Percentiles rank a stretch among this genome's conserved stretches.
phyloP scores from a whole-genome alignment of 2,113 vertebrate species.

The Bettongia penicillata region DNA sequence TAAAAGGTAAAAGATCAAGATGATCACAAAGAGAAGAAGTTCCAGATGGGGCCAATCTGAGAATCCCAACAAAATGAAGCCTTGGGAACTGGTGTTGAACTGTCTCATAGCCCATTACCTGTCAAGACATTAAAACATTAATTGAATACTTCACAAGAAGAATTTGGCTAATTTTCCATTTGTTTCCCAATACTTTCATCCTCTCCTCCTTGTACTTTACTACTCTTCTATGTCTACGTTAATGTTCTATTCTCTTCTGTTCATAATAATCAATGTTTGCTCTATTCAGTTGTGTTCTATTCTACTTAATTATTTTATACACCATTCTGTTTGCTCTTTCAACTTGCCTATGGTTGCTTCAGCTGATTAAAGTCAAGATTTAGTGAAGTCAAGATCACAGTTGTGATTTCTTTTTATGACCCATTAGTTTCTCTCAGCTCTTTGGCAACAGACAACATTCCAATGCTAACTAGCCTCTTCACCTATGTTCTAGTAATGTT shows the following conservation, averaged over 20 bases:
- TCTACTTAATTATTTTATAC: not conserved
- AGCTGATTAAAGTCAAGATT: not conserved
- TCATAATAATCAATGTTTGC: not conserved
- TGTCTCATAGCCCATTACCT: not conserved
- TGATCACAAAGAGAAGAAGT: constrained; percentile 19
- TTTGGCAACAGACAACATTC: not conserved
- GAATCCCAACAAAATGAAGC: constrained; percentile 63
- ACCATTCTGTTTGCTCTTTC: not conserved
- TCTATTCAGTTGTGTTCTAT: not conserved
- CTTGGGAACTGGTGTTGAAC: constrained; percentile 6
- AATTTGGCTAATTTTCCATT: not conserved
- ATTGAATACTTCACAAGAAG: not conserved
- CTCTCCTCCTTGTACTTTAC: not conserved
- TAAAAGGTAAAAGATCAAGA: constrained; percentile 57
- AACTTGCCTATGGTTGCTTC: not conserved
- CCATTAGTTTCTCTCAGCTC: not conserved
- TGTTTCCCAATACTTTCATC: not conserved
- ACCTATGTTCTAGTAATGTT: not conserved
- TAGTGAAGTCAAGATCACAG: not conserved
- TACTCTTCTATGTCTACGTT: not conserved
- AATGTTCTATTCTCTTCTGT: not conserved
- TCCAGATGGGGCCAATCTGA: constrained; percentile 55
- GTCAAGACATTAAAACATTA: not conserved
- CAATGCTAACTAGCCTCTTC: not conserved
- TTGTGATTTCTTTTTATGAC: not conserved